Evolutionary conservation across 1,140 invertebrate species (phyloP).

Genomic region (Drosophila burlai): DNA sequence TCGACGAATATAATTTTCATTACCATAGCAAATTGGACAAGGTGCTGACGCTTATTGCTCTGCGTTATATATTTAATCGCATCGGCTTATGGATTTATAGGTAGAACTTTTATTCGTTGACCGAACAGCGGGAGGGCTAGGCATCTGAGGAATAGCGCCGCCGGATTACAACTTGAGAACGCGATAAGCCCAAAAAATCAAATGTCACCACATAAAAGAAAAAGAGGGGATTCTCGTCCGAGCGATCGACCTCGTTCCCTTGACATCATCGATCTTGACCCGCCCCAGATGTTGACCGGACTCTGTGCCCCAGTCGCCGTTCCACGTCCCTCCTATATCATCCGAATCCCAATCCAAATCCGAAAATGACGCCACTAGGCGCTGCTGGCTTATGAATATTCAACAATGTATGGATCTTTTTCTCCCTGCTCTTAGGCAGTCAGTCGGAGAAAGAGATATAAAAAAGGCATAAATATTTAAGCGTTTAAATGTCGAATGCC

Average conservation of each 20-base stretch:
- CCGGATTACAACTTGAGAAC: conserved; percentile 50
- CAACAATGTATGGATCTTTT: conserved; percentile 47
- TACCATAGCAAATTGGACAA: conserved; percentile 84
- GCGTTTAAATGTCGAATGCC: conserved; percentile 73
- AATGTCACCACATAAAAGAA: conserved; percentile 64
- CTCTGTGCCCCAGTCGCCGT: background rate
- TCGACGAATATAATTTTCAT: conserved; percentile 78
- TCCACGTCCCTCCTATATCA: conserved; percentile 15
- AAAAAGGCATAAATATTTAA: conserved; percentile 78
- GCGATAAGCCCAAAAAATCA: conserved; percentile 44
- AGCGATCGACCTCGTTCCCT: conserved; percentile 54
- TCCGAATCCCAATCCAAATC: conserved; percentile 55
- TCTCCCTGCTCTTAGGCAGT: conserved; percentile 39
- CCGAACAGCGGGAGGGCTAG: conserved; percentile 48
- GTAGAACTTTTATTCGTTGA: conserved; percentile 17
- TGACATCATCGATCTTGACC: conserved; percentile 81
- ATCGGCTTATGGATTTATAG: conserved; percentile 14
- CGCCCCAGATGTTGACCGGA: conserved; percentile 62
- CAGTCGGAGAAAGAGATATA: conserved; percentile 55
- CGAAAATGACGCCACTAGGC: conserved; percentile 72
- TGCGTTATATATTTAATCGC: conserved; percentile 61
- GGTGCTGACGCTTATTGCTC: conserved; percentile 81
- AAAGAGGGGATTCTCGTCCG: conserved; percentile 8
- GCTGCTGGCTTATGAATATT: conserved; percentile 75
- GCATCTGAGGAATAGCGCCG: conserved; percentile 29